Percentiles rank a stretch among this genome's conserved stretches.
These are phyloP conservation scores for Paramuricea clavata DNA, from an alignment of 92 coral and sea anemone genomes.

Conservation along the genomic window DNA sequence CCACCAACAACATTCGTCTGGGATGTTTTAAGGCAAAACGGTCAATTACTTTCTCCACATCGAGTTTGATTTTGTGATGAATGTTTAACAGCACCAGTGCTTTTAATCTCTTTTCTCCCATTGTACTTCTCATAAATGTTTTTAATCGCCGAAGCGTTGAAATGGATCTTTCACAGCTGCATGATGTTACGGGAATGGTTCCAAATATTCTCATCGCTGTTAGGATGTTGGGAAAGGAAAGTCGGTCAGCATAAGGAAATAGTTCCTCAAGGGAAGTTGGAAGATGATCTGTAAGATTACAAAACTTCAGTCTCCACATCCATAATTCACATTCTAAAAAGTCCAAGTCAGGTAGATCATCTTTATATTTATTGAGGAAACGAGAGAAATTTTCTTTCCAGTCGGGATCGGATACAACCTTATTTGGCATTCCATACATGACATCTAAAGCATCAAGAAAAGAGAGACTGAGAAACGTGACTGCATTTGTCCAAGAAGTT, in stretches of 20 bases:
- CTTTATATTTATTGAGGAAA: background rate
- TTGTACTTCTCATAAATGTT: no score
- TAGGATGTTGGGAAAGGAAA: constrained; percentile 48
- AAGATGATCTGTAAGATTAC: no score
- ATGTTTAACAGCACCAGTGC: no score
- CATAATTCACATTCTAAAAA: background rate
- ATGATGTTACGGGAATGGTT: constrained; percentile 59
- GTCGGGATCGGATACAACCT: background rate
- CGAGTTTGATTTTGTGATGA: no score
- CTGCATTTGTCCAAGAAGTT: constrained; percentile 31
- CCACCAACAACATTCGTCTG: no score
- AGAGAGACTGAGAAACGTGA: constrained; percentile 28
- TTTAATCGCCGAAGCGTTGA: no score
- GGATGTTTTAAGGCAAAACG: no score
- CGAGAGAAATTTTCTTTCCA: background rate
- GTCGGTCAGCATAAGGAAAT: constrained; percentile 26
- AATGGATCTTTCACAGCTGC: no score
- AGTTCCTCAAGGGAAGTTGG: background rate
- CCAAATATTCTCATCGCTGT: constrained; percentile 55
- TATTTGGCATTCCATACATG: background rate
- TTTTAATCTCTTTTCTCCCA: constrained; percentile 52
- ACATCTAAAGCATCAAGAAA: constrained; percentile 50
- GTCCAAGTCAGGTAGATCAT: background rate
- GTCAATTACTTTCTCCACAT: no score
- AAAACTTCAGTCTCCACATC: background rate